Evolutionary conservation across 2,113 vertebrate genomes (phyloP), one percentile per base, ranked within the genome.

Genomic region (Myotis yumanensis): DNA sequence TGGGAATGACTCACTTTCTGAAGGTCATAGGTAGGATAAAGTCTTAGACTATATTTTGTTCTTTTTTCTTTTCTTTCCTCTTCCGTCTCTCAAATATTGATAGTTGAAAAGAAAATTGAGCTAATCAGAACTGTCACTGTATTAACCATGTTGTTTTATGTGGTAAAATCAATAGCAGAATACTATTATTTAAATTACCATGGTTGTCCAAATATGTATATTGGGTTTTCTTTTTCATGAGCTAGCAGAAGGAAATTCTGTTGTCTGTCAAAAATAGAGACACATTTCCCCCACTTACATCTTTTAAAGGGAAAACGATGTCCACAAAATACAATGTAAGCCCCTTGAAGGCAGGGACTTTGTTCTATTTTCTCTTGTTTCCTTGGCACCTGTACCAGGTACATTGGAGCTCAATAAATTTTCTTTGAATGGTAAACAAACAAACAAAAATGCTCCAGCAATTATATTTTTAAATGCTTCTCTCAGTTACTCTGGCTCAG

Each of bases 161-260:
- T 40, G 51, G 59, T 80, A 93, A 80, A 96, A 81, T 93, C 57
- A 68, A 40, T 25, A 76, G 66, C 73, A 91, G 40, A 11, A n/a
- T n/a, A 10, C 32, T 51, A 64, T 71, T 95, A 89, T n/a, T 94
- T 95, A 94, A 94, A 94, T 94, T 77, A 88, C 69, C 51, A n/a
- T 46, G 28, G 46, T 91, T 80, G 54, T 68, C 73, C 68, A 86
- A 66, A 82, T 77, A 35, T 81, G 11, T 83, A 77, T 82, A 85
- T 64, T 95, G 77, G 52, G 40, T 77, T 95, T 95, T 89, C 20
- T 95, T 94, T 96, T 86, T 66, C 43, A 35, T 76, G 64, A 94
- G 46, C 48, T 83, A 54, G 94, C 18, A 81, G 9, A 87, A 79
- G 82, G 51, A 93, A 51, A 9, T 62, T 95, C 76, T 85, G 6